These are phyloP conservation scores for Drosophila teissieri DNA, from an alignment of 1,140 invertebrate species.

Conservation along the genomic window DNA sequence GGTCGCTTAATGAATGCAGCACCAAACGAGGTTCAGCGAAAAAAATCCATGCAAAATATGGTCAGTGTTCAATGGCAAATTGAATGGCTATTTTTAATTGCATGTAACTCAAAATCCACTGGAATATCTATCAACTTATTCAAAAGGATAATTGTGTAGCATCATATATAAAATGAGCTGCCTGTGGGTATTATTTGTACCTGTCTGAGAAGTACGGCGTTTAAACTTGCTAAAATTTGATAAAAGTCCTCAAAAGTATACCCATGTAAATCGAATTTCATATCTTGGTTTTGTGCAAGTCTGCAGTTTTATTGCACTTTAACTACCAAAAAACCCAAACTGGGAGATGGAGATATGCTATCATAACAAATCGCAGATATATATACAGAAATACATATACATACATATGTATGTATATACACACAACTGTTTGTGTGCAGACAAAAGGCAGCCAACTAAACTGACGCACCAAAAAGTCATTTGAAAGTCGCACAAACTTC, in stretches of 20 bases:
- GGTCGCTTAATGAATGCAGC: constrained; percentile 73
- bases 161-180: too few relatives aligned
- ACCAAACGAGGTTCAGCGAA: constrained; percentile 4
- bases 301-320: constrained; percentile 15
- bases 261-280: constrained; percentile 13
- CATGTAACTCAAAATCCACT: too few relatives aligned
- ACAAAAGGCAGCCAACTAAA: constrained; percentile 30
- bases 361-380: constrained; percentile 32
- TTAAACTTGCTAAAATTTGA: not conserved
- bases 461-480: constrained; percentile 53
- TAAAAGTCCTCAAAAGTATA: constrained; percentile 9
- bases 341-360: constrained; percentile 5
- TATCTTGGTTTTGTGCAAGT: constrained; percentile 14
- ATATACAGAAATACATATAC: not conserved
- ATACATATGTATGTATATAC: not conserved
- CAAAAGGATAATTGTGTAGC: too few relatives aligned
- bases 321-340: constrained; percentile 1
- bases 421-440: constrained; percentile 4
- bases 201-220: not conserved
- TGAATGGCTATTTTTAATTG: not conserved
- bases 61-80: constrained; percentile 1
- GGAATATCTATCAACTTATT: too few relatives aligned
- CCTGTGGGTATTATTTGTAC: too few relatives aligned
- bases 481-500: constrained; percentile 51
- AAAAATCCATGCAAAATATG: constrained; percentile 1